Conservation (phyloP, 2,113 vertebrate genomes). For the Sterrhoptilus dennistouni region DNA sequence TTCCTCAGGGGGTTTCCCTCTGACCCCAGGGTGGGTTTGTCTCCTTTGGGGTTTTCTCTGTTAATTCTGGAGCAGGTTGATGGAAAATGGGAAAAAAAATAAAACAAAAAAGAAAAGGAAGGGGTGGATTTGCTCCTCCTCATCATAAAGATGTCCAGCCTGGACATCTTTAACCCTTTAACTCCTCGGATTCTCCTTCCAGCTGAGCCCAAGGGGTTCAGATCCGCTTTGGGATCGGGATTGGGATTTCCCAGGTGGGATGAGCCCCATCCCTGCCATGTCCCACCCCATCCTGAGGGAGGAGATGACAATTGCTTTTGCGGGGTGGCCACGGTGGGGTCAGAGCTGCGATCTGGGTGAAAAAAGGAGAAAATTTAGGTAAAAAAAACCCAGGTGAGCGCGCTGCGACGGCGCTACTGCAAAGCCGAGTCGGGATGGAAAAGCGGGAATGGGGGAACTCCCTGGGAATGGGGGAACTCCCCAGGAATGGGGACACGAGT, state of each 20-base stretch:
- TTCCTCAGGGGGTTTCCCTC: neutral
- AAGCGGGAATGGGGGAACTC: neutral
- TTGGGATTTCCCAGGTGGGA: fast-evolving
- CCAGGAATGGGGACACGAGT: neutral
- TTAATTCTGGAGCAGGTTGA: neutral
- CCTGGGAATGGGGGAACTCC: neutral
- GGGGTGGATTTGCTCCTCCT: neutral
- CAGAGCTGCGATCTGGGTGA: neutral
- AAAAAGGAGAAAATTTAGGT: neutral
- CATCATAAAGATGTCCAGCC: neutral
- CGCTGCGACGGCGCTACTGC: neutral
- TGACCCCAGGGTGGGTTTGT: neutral
- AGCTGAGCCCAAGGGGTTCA: neutral
- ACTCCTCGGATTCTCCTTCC: neutral
- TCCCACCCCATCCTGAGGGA: neutral
- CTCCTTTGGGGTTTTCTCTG: neutral
- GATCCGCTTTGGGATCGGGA: neutral
- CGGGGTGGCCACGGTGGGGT: fast-evolving
- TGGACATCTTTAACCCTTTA: neutral
- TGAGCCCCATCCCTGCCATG: neutral
- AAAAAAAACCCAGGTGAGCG: fast-evolving
- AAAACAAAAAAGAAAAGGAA: neutral
- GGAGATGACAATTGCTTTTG: neutral
- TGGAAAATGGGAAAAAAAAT: neutral
- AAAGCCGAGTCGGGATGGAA: conserved; percentile 61